Conservation (phyloP, 2,888 invertebrate genomes). For the Hypomecis atomaria region DNA sequence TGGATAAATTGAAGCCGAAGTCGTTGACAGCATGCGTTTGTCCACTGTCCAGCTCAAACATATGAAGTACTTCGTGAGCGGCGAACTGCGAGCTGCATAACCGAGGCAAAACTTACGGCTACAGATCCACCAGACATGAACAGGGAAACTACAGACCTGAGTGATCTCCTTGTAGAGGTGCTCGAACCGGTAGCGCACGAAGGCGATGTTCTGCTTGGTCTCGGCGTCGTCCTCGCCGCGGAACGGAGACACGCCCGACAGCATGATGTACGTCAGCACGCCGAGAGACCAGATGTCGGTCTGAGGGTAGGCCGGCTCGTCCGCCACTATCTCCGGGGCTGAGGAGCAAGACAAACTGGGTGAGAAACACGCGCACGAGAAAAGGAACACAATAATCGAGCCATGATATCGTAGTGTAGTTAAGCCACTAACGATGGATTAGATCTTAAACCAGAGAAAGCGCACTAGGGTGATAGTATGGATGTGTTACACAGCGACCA, state of each 20-base stretch:
- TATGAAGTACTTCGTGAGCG: too few relatives aligned
- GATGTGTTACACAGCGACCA: too few relatives aligned
- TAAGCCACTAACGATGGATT: too few relatives aligned
- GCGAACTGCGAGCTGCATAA: too few relatives aligned
- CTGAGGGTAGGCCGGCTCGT: constrained; percentile 94
- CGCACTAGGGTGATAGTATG: too few relatives aligned
- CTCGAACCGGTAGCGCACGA: constrained; percentile 95
- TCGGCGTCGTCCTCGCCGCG: constrained; percentile 92
- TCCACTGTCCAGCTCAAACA: too few relatives aligned
- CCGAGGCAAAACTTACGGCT: too few relatives aligned
- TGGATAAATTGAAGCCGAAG: too few relatives aligned
- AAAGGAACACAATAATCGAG: neutral
- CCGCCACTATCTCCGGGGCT: constrained; percentile 95
- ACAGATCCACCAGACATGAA: neutral
- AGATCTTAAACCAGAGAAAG: neutral
- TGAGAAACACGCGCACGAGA: neutral
- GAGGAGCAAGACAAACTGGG: constrained; percentile 31
- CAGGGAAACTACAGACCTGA: constrained; percentile 76
- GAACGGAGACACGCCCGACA: constrained; percentile 97
- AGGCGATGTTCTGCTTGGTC: constrained; percentile 95
- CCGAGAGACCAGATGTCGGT: constrained; percentile 99
- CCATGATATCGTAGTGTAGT: too few relatives aligned
- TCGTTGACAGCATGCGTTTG: too few relatives aligned
- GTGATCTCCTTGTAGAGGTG: constrained; percentile 97
- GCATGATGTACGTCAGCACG: constrained; percentile 94